These are phyloP conservation scores for Chymomyza procnemis DNA, from an alignment of 2,888 invertebrate genomes.

Conservation along the genomic window DNA sequence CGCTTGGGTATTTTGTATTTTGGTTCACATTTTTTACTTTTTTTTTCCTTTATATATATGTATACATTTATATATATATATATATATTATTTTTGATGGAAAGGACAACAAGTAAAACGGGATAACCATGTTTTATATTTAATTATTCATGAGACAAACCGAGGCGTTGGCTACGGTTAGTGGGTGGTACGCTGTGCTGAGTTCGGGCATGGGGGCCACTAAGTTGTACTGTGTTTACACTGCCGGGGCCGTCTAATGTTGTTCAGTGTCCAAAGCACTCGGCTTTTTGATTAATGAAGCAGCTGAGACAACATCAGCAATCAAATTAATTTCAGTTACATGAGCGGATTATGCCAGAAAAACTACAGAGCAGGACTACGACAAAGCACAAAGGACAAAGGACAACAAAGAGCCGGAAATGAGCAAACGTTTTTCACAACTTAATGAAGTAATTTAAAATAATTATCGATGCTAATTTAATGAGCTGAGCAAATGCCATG, in stretches of 20 bases:
- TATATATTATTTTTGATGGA: not conserved
- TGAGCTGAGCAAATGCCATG: slow-evolving; percentile 38
- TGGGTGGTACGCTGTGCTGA: not conserved
- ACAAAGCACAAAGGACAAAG: too few relatives aligned
- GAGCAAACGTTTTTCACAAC: slow-evolving; percentile 60
- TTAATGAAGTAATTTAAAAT: slow-evolving; percentile 70
- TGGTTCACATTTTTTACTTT: not conserved
- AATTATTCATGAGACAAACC: slow-evolving; percentile 59
- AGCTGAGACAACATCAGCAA: slow-evolving; percentile 73
- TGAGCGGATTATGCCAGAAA: slow-evolving; percentile 59
- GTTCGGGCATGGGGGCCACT: not conserved
- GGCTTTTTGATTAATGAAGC: slow-evolving; percentile 67
- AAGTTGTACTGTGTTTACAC: not conserved
- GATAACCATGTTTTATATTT: slow-evolving; percentile 65
- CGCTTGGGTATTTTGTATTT: not conserved
- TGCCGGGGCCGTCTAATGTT: not conserved
- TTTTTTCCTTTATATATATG: not conserved
- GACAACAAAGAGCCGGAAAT: slow-evolving; percentile 20
- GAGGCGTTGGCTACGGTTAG: not conserved
- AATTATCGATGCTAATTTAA: slow-evolving; percentile 72
- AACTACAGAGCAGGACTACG: slow-evolving; percentile 14
- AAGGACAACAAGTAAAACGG: slow-evolving; percentile 24
- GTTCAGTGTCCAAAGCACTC: not conserved
- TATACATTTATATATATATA: not conserved
- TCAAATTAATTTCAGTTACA: slow-evolving; percentile 71